These are phyloP conservation scores for Percopsis omiscomaycus DNA, from an alignment of 2,797 vertebrate species.

Conservation along the genomic window DNA sequence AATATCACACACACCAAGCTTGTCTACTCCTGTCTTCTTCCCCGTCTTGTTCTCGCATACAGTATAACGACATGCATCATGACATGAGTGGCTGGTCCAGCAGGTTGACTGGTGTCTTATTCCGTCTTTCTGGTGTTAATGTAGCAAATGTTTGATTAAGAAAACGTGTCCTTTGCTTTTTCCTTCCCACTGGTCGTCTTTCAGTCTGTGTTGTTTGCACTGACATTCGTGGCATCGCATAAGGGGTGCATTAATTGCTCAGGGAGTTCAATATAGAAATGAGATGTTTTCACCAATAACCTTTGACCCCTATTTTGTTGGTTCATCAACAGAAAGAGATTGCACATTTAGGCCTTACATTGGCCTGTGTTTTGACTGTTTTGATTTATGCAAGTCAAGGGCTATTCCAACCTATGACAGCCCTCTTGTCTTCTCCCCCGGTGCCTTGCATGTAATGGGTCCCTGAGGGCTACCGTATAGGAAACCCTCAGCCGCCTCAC, in stretches of 20 bases:
- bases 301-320: slow-evolving; percentile 13
- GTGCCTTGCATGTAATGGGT: slow-evolving; percentile 44
- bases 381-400: slow-evolving; percentile 56
- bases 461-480: slow-evolving; percentile 46
- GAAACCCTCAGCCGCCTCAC: slow-evolving; percentile 58
- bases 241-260: too few relatives aligned
- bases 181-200: not conserved
- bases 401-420: slow-evolving; percentile 50
- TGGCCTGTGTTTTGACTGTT: slow-evolving; percentile 43
- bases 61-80: too few relatives aligned
- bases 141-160: too few relatives aligned
- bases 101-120: too few relatives aligned
- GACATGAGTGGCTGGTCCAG: too few relatives aligned
- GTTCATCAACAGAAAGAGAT: slow-evolving; percentile 34
- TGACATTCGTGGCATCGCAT: too few relatives aligned
- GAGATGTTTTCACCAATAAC: slow-evolving; percentile 14
- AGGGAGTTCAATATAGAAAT: too few relatives aligned
- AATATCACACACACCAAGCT: slow-evolving; percentile 57
- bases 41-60: too few relatives aligned
- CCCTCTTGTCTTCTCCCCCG: slow-evolving; percentile 45
- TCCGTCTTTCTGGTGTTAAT: too few relatives aligned
- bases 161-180: slow-evolving; percentile 1
- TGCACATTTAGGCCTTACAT: slow-evolving; percentile 30
- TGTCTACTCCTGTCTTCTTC: too few relatives aligned
- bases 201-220: too few relatives aligned